These are phyloP conservation scores for Drosophila repletoides DNA, from an alignment of 1,140 invertebrate species.

Conservation along the genomic window DNA sequence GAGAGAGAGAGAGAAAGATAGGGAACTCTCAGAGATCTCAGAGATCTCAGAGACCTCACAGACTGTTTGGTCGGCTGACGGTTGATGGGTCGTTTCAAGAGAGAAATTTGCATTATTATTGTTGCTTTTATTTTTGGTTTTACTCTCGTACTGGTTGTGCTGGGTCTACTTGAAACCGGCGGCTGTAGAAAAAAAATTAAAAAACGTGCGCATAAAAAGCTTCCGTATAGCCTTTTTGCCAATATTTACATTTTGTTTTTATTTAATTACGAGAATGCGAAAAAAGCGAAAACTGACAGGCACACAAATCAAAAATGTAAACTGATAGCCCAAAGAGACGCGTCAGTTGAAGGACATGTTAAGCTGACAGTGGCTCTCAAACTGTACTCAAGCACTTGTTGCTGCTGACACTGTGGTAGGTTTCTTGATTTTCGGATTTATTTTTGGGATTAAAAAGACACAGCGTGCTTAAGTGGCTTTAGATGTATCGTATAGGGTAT, in stretches of 20 bases:
- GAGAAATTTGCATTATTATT: conserved; percentile 30
- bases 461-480: conserved; percentile 50
- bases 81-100: conserved; percentile 32
- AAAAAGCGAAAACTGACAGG: conserved; percentile 51
- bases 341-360: conserved; percentile 33
- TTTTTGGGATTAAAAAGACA: neutral
- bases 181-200: conserved; percentile 42
- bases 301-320: conserved; percentile 41
- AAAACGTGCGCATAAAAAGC: conserved; percentile 59
- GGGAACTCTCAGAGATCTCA: neutral
- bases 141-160: conserved; percentile 42
- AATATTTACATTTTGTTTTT: conserved; percentile 75
- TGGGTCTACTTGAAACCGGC: conserved; percentile 63
- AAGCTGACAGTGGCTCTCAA: conserved; percentile 49
- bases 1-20: neutral
- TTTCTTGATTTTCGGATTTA: conserved; percentile 32
- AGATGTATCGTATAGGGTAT: neutral
- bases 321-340: conserved; percentile 37
- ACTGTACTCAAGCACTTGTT: conserved; percentile 52
- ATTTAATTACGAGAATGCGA: conserved; percentile 59
- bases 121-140: conserved; percentile 34
- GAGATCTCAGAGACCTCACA: conserved; percentile 34
- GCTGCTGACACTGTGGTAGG: conserved; percentile 36
- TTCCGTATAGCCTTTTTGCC: conserved; percentile 76
- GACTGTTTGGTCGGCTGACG: conserved; percentile 44